Percentiles rank a stretch among this genome's conserved stretches.
Evolutionary conservation across 2,113 vertebrate species (phyloP).

Genomic region (Rhodinocichla rosea): DNA sequence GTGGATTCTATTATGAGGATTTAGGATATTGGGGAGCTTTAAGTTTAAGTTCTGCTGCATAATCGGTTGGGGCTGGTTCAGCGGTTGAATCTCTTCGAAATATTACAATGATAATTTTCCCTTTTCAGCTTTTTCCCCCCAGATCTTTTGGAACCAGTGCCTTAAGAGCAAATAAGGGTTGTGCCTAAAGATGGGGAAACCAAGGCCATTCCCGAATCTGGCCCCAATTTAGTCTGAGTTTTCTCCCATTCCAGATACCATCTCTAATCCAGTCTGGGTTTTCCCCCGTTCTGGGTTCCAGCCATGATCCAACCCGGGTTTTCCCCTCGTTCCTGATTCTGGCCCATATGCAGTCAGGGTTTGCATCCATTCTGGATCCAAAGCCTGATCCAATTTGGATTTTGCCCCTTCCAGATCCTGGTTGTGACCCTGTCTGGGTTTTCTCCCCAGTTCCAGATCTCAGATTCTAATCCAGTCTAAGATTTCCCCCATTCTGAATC

Average conservation of each 20-base stretch:
- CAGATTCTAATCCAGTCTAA: too few species aligned
- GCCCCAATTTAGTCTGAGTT: accelerated
- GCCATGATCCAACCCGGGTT: accelerated
- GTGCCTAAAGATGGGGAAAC: neutral
- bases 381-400: neutral
- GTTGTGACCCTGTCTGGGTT: neutral
- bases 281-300: neutral
- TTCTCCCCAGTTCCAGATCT: too few species aligned
- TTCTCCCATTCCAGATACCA: neutral
- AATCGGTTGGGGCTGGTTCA: neutral
- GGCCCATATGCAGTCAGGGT: too few species aligned
- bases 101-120: neutral
- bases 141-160: neutral
- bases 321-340: neutral
- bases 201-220: neutral
- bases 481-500: neutral
- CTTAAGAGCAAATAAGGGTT: neutral
- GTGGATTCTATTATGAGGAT: neutral
- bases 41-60: conserved; percentile 4
- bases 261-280: accelerated
- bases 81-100: neutral
- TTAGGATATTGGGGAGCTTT: conserved; percentile 27
- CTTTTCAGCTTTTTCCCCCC: neutral
- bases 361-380: neutral
- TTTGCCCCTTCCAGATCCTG: neutral